Conservation (phyloP, 2,888 invertebrate species). For the Dicyrtoma fusca region DNA sequence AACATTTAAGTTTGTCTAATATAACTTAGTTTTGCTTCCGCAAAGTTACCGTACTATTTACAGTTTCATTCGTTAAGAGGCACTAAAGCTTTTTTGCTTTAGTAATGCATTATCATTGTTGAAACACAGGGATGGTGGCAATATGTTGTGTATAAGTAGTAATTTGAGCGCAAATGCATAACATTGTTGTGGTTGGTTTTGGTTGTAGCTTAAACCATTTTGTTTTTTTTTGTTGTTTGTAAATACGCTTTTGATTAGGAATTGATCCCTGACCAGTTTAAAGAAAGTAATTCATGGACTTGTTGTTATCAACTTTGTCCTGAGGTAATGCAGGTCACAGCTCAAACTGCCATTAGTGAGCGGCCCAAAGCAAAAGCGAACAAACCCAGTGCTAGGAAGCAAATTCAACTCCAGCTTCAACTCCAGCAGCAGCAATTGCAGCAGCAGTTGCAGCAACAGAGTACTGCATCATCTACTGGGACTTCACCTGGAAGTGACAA, state of each 20-base stretch:
- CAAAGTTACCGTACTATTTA: background rate
- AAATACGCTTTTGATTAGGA: slow-evolving; percentile 37
- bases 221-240: slow-evolving; percentile 36
- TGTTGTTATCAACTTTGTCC: slow-evolving; percentile 33
- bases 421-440: slow-evolving; percentile 61
- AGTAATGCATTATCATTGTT: background rate
- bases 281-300: slow-evolving; percentile 37
- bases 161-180: background rate
- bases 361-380: slow-evolving; percentile 74
- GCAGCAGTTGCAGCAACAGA: background rate
- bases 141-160: background rate
- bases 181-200: background rate
- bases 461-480: background rate
- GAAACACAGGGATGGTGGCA: background rate
- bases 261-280: slow-evolving; percentile 26
- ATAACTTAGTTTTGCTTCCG: too few relatives aligned
- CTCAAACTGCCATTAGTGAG: slow-evolving; percentile 75
- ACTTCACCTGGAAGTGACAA: slow-evolving; percentile 33
- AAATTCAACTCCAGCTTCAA: slow-evolving; percentile 60
- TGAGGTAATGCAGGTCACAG: slow-evolving; percentile 49
- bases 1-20: background rate
- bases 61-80: background rate
- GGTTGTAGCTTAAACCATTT: slow-evolving; percentile 13
- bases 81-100: background rate
- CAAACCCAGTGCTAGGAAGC: slow-evolving; percentile 57